Evolutionary conservation across 2,888 invertebrate genomes (phyloP).

Genomic region (Tenthredo distinguenda): DNA sequence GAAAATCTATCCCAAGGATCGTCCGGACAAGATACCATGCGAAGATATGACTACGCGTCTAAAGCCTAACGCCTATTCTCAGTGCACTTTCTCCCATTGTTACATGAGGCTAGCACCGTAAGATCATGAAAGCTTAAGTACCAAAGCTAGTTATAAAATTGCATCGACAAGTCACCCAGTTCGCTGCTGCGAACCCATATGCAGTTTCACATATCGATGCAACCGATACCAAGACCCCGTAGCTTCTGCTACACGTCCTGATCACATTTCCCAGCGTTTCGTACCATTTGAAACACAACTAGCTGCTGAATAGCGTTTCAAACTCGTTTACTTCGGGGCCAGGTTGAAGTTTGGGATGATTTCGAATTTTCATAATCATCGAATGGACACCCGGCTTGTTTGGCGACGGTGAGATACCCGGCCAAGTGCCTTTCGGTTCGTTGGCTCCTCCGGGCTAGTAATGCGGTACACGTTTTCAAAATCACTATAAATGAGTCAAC

Average conservation of each 20-base stretch:
- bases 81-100: slow-evolving; percentile 46
- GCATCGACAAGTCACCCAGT: not conserved
- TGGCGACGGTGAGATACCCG: not conserved
- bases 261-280: not conserved
- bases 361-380: no score
- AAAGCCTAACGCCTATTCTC: slow-evolving; percentile 28
- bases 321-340: not conserved
- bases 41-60: slow-evolving; percentile 1
- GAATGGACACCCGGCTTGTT: slow-evolving; percentile 36
- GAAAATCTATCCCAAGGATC: slow-evolving; percentile 38
- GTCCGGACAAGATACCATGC: slow-evolving; percentile 21
- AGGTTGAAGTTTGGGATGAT: no score
- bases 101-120: not conserved
- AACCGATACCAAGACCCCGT: not conserved
- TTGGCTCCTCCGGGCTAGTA: slow-evolving; percentile 3
- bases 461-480: slow-evolving; percentile 16
- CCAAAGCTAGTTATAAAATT: not conserved
- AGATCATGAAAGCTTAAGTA: not conserved
- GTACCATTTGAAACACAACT: not conserved
- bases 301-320: not conserved
- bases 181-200: not conserved
- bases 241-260: not conserved
- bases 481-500: slow-evolving; percentile 27
- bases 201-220: not conserved
- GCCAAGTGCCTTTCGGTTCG: slow-evolving; percentile 1